Conservation (phyloP, 92 coral and sea anemone species). For the Parazoanthus swiftii region DNA sequence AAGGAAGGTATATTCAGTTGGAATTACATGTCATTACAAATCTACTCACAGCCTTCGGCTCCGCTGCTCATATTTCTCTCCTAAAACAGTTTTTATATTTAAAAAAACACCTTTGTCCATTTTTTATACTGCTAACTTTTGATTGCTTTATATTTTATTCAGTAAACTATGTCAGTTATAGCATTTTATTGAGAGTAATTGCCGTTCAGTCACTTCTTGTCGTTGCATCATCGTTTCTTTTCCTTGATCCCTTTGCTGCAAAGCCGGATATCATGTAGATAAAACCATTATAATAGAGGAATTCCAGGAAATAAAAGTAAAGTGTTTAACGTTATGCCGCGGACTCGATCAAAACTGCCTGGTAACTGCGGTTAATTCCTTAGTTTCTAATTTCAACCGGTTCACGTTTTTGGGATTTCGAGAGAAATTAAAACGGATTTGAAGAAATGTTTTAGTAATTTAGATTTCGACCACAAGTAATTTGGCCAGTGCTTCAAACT, state of each 20-base stretch:
- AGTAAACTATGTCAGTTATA: not conserved
- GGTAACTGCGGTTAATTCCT: not conserved
- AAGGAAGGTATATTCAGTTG: too few relatives aligned
- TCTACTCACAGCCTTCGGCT: not conserved
- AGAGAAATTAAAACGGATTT: not conserved
- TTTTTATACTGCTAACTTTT: not conserved
- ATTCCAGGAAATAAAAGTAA: not conserved
- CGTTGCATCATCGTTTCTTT: too few relatives aligned
- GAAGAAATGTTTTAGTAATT: not conserved
- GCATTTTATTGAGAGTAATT: too few relatives aligned
- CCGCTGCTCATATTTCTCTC: not conserved
- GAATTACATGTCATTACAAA: too few relatives aligned
- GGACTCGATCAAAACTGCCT: not conserved
- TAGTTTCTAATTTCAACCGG: not conserved
- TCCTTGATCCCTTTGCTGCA: too few relatives aligned
- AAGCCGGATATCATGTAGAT: too few relatives aligned
- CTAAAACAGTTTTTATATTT: not conserved
- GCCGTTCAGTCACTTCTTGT: too few relatives aligned
- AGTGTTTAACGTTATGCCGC: not conserved
- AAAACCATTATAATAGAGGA: too few relatives aligned
- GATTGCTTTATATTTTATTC: not conserved
- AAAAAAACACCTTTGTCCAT: not conserved
- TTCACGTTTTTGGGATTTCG: not conserved
- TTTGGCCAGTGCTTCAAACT: not conserved
- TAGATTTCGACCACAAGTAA: not conserved